Conservation (phyloP, 2,797 vertebrate species). For the Argya squamiceps region DNA sequence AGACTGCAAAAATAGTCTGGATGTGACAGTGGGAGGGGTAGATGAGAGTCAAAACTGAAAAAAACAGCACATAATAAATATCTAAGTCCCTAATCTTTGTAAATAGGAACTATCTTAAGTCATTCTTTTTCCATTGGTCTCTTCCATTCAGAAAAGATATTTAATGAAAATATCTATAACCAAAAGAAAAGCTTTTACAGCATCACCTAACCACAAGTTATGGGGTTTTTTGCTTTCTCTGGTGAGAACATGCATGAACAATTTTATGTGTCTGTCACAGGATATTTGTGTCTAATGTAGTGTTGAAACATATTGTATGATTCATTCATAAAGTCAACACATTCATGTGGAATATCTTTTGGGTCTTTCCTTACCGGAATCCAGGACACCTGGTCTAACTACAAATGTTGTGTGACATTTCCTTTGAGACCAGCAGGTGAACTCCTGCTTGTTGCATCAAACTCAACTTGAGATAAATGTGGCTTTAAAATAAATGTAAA, state of each 20-base stretch:
- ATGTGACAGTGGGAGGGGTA: not conserved
- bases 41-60: not conserved
- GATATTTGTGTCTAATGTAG: not conserved
- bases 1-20: not conserved
- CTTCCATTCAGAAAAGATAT: not conserved
- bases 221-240: not conserved
- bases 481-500: not conserved
- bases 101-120: not conserved
- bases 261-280: not conserved
- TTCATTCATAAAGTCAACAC: constrained; percentile 5
- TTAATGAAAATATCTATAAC: not conserved
- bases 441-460: not conserved
- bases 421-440: not conserved
- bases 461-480: not conserved
- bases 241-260: not conserved
- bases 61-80: not conserved
- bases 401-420: not conserved
- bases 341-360: not conserved
- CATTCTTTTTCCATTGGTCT: not conserved
- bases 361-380: not conserved
- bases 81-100: not conserved
- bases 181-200: not conserved
- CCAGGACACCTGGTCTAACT: not conserved
- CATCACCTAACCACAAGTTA: not conserved
- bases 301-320: not conserved